Conservation (phyloP, 2,888 invertebrate genomes). For the Eurois occulta region DNA sequence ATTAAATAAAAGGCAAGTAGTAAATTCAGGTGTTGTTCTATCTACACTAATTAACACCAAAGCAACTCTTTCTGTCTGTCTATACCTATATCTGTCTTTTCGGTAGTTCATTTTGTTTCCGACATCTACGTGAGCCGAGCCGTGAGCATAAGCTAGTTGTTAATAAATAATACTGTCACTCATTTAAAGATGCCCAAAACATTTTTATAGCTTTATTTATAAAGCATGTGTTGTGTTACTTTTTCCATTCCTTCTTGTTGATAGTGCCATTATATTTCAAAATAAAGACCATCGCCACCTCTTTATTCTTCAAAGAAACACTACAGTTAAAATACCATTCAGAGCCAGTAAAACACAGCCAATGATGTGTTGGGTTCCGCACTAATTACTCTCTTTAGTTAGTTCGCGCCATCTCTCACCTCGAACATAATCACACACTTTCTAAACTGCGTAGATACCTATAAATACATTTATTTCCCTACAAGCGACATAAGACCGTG, state of each 20-base stretch:
- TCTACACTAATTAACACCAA: background rate
- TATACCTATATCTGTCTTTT: too few relatives aligned
- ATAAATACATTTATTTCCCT: constrained; percentile 61
- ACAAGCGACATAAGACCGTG: constrained; percentile 70
- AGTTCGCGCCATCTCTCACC: constrained; percentile 46
- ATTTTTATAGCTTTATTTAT: background rate
- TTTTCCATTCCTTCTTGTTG: background rate
- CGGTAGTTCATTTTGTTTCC: background rate
- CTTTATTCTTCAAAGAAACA: constrained; percentile 36
- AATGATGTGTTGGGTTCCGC: constrained; percentile 43
- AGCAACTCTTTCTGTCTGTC: too few relatives aligned
- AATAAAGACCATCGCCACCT: constrained; percentile 7
- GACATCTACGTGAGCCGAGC: background rate
- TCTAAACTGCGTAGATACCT: constrained; percentile 34
- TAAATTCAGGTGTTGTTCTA: too few relatives aligned
- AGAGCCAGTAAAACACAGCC: constrained; percentile 32
- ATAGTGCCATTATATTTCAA: background rate
- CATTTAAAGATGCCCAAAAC: background rate
- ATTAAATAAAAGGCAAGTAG: too few relatives aligned
- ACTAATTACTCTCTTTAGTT: constrained; percentile 38
- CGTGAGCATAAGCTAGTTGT: background rate
- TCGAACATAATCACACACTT: constrained; percentile 43
- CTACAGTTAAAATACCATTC: constrained; percentile 1
- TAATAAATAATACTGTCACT: background rate
- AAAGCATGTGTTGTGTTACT: background rate